Conservation (phyloP, 2,888 invertebrate genomes). For the Electrophaes corylata region DNA sequence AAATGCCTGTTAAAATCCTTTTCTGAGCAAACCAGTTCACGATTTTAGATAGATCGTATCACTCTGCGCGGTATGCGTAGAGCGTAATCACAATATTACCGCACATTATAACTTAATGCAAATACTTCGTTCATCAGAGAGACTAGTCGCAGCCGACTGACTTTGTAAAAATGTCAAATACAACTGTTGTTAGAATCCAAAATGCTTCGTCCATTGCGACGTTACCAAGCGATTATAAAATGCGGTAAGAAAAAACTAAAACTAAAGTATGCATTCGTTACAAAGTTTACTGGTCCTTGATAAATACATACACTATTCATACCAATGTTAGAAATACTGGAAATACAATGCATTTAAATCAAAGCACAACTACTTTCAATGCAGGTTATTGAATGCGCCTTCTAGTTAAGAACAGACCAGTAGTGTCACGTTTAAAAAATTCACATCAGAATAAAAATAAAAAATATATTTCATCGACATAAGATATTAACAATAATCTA, state of each 20-base stretch:
- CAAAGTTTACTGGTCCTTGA: neutral
- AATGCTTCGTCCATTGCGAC: no score
- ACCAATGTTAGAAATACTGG: neutral
- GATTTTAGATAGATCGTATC: no score
- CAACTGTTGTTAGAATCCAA: no score
- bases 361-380: neutral
- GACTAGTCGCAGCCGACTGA: no score
- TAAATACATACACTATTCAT: neutral
- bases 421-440: neutral
- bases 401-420: no score
- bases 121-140: no score
- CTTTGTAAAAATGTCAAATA: no score
- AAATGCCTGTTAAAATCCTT: no score
- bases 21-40: no score
- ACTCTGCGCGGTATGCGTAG: no score
- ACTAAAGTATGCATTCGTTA: neutral
- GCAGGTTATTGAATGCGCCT: neutral
- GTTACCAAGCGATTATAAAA: neutral
- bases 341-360: neutral
- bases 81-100: no score
- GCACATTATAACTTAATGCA: no score
- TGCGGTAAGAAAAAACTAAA: neutral
- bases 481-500: conserved; percentile 1
- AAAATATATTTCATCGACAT: conserved; percentile 3
- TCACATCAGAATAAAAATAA: neutral